These are phyloP conservation scores for Heterotilapia buettikoferi DNA, from an alignment of 2,113 vertebrate species.

Conservation along the genomic window DNA sequence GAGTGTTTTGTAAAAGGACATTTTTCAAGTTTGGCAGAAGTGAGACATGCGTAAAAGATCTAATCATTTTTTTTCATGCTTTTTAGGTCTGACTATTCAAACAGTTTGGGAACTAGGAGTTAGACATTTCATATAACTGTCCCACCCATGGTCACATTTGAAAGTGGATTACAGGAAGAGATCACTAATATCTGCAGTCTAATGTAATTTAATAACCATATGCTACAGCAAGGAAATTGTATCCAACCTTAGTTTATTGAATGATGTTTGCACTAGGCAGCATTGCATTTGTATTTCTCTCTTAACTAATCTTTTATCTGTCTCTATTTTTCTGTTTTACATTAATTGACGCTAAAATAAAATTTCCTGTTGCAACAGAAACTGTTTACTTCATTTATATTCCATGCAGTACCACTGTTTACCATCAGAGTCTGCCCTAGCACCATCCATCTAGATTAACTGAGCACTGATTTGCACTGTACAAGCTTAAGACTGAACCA, in stretches of 20 bases:
- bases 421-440: neutral
- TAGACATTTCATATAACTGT: neutral
- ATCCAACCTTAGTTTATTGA: neutral
- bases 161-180: neutral
- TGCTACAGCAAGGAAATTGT: neutral
- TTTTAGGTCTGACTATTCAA: neutral
- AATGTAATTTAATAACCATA: neutral
- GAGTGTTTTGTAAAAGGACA: neutral
- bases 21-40: neutral
- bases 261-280: neutral
- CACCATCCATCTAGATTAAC: neutral
- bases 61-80: neutral
- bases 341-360: neutral
- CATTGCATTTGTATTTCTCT: neutral
- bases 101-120: neutral
- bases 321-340: neutral
- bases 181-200: neutral
- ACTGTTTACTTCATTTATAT: neutral
- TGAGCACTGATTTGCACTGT: neutral
- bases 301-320: neutral
- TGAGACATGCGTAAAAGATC: neutral
- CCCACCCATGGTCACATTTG: neutral
- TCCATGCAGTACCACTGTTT: neutral
- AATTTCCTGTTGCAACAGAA: neutral
- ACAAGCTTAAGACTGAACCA: slow-evolving; percentile 8